Base-by-base conservation (phyloP, 1,140 invertebrate genomes). In the Drosophila carrolli region DNA sequence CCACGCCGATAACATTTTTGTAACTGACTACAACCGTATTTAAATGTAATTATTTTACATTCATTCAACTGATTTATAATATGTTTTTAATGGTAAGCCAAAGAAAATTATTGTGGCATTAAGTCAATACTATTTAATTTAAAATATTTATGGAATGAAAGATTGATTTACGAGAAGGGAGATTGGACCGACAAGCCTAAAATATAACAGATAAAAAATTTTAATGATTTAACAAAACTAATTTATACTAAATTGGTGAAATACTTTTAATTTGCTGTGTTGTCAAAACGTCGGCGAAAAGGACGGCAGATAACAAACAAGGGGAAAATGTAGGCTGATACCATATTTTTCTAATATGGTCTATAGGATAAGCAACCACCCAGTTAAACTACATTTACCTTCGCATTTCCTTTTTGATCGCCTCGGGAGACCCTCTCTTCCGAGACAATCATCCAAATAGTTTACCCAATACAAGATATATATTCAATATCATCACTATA, bases 401-500 rank as follows among this genome's bases (percentile, higher is more conserved):
- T 55, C 11, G 63, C 51, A 23, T 71, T 55, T n/a, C 23, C 23
- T 32, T 70, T 38, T 38, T 27, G 10, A 16, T 32, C 32, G 71
- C 60, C n/a, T n/a, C n/a, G n/a, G n/a, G n/a, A n/a, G n/a, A n/a
- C n/a, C n/a, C n/a, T n/a, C n/a, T n/a, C n/a, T n/a, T n/a, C n/a
- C n/a, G n/a, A n/a, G n/a, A n/a, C n/a, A n/a, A n/a, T n/a, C n/a
- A n/a, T n/a, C 60, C 43, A 14, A 14, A 38, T 40, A 60, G 55
- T 59, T 54, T 70, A 80, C 50, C 46, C 14, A 60, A 47, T 72
- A 44, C 19, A 44, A 71, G 65, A 57, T 73, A 58, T 59, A 75
- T 79, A 75, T 73, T 71, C 53, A 67, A 54, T 65, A 72, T 82
- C 62, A 73, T 65, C 60, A 84, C 59, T 51, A 61, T 77, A 50